A percentile compares a stretch with the other conserved stretches of the same genome.
phyloP scores from a whole-genome alignment of 2,888 invertebrate genomes.

The Panzeria rudis region DNA sequence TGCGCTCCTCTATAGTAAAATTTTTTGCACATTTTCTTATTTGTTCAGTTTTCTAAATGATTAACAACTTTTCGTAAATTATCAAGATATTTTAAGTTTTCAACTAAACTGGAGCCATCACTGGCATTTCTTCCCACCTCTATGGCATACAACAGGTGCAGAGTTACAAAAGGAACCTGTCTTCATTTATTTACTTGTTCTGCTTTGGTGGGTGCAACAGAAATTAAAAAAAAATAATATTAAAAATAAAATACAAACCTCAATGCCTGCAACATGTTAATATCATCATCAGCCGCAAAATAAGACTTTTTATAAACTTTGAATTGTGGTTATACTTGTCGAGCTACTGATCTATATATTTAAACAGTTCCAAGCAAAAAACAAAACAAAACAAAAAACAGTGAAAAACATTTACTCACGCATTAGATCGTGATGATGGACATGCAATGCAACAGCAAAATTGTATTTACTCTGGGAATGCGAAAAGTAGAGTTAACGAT shows the following conservation, averaged over 20 bases:
- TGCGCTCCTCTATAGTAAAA: constrained; percentile 4
- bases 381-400: not conserved
- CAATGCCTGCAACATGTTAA: constrained; percentile 63
- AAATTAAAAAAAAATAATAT: not conserved
- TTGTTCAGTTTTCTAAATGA: constrained; percentile 44
- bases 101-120: constrained; percentile 22
- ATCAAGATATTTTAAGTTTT: constrained; percentile 64
- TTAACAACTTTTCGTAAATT: constrained; percentile 59
- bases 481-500: constrained; percentile 39
- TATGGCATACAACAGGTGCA: constrained; percentile 57
- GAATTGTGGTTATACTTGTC: constrained; percentile 51
- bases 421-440: constrained; percentile 69
- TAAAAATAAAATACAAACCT: constrained; percentile 10
- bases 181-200: constrained; percentile 41
- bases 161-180: constrained; percentile 52
- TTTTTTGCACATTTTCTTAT: not conserved
- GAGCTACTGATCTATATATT: constrained; percentile 68
- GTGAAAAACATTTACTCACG: constrained; percentile 63
- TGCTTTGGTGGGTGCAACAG: constrained; percentile 57
- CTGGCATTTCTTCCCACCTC: constrained; percentile 42
- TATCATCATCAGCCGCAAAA: constrained; percentile 47
- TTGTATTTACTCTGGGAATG: constrained; percentile 21
- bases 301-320: constrained; percentile 37
- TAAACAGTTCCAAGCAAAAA: constrained; percentile 44
- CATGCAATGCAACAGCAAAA: constrained; percentile 57